phyloP scores from a whole-genome alignment of 2,797 vertebrate species.

The Hylomyscus alleni region DNA sequence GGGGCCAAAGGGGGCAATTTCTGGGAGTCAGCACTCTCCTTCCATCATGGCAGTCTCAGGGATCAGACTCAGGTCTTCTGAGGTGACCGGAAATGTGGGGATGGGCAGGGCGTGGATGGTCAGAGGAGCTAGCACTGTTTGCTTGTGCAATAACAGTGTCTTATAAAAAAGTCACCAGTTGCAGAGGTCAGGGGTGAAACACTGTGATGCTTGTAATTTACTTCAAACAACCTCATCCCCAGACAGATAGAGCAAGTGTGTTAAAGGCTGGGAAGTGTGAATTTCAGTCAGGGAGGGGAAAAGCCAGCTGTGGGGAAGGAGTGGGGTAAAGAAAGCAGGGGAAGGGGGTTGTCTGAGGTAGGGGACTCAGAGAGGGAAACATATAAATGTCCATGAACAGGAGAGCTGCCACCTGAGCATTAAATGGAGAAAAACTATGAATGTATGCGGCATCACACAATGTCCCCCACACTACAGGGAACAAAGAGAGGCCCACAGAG shows the following conservation, averaged over 20 bases:
- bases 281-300: neutral
- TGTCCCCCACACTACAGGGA: neutral
- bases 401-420: neutral
- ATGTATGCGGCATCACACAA: neutral
- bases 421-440: neutral
- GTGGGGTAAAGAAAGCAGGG: neutral
- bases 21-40: neutral
- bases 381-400: neutral
- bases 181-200: neutral
- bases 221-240: slow-evolving; percentile 9
- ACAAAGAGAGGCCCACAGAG: neutral
- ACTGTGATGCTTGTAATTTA: neutral
- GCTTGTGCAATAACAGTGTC: neutral
- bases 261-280: neutral
- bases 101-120: neutral
- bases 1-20: neutral
- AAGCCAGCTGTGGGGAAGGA: neutral
- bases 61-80: neutral
- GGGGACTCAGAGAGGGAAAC: neutral
- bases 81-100: neutral
- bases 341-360: neutral
- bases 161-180: neutral
- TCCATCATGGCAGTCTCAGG: neutral
- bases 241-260: neutral
- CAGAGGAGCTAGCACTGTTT: neutral